Base-by-base conservation (phyloP, 2,113 vertebrate species). In the Corythoichthys intestinalis region DNA sequence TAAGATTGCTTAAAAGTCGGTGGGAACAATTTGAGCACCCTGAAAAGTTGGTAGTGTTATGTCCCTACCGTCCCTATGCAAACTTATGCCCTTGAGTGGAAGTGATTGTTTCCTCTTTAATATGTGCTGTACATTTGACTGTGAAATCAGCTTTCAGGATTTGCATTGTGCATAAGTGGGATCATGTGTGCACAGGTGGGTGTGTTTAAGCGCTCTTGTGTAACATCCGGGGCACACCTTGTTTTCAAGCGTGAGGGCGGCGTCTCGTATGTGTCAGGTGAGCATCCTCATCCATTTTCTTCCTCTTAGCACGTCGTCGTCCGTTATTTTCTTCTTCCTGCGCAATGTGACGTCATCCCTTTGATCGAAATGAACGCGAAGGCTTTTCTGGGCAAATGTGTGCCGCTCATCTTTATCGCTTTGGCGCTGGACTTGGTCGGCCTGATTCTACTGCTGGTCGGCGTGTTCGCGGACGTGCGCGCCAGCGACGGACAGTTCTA, bases 401-500 rank as follows among this genome's bases (percentile, higher is more conserved):
- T 85, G 61, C 20, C 77, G 4, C 0, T 80, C 1, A 87, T 92
- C 17, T 0, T 90, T 1, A 0, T 76, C 15, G 91, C 89, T 10
- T 1, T 91, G 0, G 1, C 44, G 44, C 20, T 64, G 62, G 62
- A 64, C 44, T 17, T 48, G 6, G 41, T 17, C 49, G 65, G 65
- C 34, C 65, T 66, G 37, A 37, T 38, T 13, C 0, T 75, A 85
- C 76, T 93, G 0, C 80, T 93, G 50, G 14, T 92, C 20, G 92
- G 92, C 2, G 81, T 93, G 2, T 90, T 89, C 83, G 90, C 75
- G n/a, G 52, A 89, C 67, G 28, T 88, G 75, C 86, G 76, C 67
- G 0, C 69, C 20, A 3, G 34, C 11, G n/a, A 50, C 28, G 89
- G 79, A 1, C 78, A 66, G 38, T 90, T 87, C 6, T 91, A 92